Evolutionary conservation across 2,888 invertebrate genomes (phyloP).

Genomic region (Colostygia pectinataria): DNA sequence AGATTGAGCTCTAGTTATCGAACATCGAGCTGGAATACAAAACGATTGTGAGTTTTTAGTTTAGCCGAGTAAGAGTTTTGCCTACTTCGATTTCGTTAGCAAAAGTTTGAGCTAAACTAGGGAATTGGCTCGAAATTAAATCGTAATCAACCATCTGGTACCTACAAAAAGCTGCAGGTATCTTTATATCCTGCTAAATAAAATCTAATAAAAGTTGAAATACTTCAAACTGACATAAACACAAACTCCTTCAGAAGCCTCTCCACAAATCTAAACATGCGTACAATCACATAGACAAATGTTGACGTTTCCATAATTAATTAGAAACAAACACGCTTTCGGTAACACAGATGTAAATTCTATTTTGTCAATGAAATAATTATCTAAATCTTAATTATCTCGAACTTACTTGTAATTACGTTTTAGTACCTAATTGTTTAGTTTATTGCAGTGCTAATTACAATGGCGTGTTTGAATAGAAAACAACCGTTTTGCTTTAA

Average conservation of each 20-base stretch:
- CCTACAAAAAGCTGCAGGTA: too few relatives aligned
- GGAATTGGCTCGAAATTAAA: too few relatives aligned
- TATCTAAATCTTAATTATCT: conserved; percentile 8
- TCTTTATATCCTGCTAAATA: too few relatives aligned
- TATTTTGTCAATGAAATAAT: conserved; percentile 16
- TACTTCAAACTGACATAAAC: neutral
- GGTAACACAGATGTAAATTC: conserved; percentile 8
- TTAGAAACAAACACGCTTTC: conserved; percentile 31
- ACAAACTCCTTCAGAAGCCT: neutral
- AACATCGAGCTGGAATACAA: too few relatives aligned
- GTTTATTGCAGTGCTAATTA: conserved; percentile 7
- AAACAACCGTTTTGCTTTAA: neutral
- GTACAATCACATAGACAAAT: conserved; percentile 35
- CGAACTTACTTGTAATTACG: conserved; percentile 5
- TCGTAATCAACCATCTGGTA: too few relatives aligned
- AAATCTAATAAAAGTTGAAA: neutral
- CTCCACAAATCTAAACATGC: conserved; percentile 1
- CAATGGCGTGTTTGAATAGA: neutral
- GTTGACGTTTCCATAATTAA: conserved; percentile 37
- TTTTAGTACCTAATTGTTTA: conserved; percentile 1
- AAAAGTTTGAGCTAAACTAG: too few relatives aligned
- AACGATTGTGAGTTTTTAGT: too few relatives aligned
- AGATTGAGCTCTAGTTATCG: too few relatives aligned
- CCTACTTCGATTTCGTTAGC: too few relatives aligned
- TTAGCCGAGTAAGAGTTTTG: too few relatives aligned